Base-by-base conservation (phyloP, 2,888 invertebrate species). In the Pantelozetes paolii region DNA sequence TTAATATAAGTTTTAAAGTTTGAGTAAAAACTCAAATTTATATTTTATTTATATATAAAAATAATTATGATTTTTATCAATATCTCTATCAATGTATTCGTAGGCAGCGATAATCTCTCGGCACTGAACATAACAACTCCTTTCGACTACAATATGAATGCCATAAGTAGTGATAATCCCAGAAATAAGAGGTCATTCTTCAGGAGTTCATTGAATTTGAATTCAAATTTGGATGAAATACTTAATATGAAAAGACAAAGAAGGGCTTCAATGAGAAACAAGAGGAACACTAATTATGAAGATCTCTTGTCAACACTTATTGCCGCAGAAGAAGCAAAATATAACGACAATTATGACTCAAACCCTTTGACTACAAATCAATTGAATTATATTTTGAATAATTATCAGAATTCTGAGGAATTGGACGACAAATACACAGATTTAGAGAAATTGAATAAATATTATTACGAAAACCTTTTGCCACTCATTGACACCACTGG, bases 281-380 rank as follows among this genome's bases (percentile, higher is more conserved):
- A 69, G 45, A 69, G 69, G 13, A 69, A 69, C 26, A 69, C 69
- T n/a, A 45, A 69, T 45, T 69, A 69, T 45, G 69, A 69, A 11
- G 69, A 69, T 3, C 9, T 69, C 0, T 45, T 69, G 45, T 42
- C 42, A 3, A 45, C 42, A 2, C 20, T 69, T 23, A 26, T 69
- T 11, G 69, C 45, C 2, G 69, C 40, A 28, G 45, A 42, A 26
- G 45, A 69, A 9, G 42, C 9, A 1, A 45, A 69, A 40, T 40
- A 69, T 45, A 45, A 69, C 5, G 69, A 69, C 15, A 45, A 69
- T 69, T 40, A 69, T 23, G 23, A 69, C 6, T 11, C 45, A 18
- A 11, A 45, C 45, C 28, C 26, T 28, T 59, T 18, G 42, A 20
- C 23, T 2, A 45, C 42, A 23, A 69, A 45, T 18, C 23, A 45